phyloP scores from a whole-genome alignment of 2,113 vertebrate species.

The Helogale parvula region DNA sequence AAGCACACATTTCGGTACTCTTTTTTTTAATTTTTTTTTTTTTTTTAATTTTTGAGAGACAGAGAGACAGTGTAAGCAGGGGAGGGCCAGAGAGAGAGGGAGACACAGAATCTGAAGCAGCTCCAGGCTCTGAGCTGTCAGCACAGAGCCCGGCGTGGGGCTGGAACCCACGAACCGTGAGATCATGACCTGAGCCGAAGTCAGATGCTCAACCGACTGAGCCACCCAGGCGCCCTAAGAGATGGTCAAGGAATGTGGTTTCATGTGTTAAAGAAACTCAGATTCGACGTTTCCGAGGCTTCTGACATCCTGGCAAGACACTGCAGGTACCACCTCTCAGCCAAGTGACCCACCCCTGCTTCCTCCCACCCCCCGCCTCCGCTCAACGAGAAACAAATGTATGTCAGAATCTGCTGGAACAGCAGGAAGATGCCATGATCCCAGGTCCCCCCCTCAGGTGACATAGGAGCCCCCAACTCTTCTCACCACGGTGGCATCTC shows the following conservation, averaged over 20 bases:
- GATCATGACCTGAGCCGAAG: not conserved
- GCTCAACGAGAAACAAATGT: not conserved
- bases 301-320: not conserved
- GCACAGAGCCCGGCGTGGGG: not conserved
- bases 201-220: not conserved
- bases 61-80: not conserved
- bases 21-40: not conserved
- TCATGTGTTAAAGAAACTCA: not conserved
- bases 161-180: not conserved
- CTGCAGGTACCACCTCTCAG: not conserved
- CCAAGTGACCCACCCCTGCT: not conserved
- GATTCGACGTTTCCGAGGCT: accelerated
- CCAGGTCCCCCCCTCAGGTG: accelerated
- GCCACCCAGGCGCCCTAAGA: not conserved
- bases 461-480: not conserved
- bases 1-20: not conserved
- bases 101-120: not conserved
- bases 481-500: accelerated
- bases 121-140: not conserved
- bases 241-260: too few species aligned
- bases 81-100: not conserved
- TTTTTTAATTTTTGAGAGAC: not conserved
- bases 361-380: not conserved
- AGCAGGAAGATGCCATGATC: accelerated
- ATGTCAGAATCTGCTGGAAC: accelerated